A percentile compares a stretch with the other conserved stretches of the same genome.
Evolutionary conservation across 2,113 vertebrate species (phyloP).

Genomic region (Etheostoma cragini): DNA sequence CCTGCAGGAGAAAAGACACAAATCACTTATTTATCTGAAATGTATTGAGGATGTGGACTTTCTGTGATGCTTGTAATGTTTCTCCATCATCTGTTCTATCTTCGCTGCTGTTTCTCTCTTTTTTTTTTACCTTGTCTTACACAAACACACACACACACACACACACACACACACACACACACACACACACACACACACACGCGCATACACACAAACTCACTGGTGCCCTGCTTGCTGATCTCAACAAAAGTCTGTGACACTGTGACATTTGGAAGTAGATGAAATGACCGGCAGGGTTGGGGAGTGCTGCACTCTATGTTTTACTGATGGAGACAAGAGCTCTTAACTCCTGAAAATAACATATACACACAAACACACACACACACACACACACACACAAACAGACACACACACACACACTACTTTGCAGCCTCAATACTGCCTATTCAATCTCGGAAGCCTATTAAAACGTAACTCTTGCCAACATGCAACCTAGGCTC

Average conservation of each 20-base stretch:
- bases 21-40: conserved; percentile 27
- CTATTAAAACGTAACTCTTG: conserved; percentile 19
- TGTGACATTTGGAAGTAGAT: conserved; percentile 75
- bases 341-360: conserved; percentile 68
- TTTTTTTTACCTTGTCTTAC: conserved; percentile 4
- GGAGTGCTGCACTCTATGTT: conserved; percentile 62
- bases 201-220: conserved; percentile 45
- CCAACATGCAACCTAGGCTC: too few relatives aligned
- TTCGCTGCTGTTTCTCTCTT: background rate
- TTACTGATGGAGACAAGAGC: conserved; percentile 69
- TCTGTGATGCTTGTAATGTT: background rate
- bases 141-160: conserved; percentile 5
- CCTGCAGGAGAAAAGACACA: conserved; percentile 22
- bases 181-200: conserved; percentile 29
- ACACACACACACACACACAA: conserved; percentile 14
- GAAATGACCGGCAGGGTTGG: conserved; percentile 68
- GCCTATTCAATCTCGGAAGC: conserved; percentile 53
- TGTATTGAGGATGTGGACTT: conserved; percentile 8
- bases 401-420: conserved; percentile 11
- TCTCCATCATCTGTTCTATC: background rate
- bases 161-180: conserved; percentile 15
- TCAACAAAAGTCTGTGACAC: conserved; percentile 70
- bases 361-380: conserved; percentile 26
- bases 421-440: conserved; percentile 48
- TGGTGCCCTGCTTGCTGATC: conserved; percentile 52